Percentiles rank a stretch among this genome's conserved stretches.
Evolutionary conservation across 1,140 invertebrate genomes (phyloP).

Genomic region (Pinna nobilis): DNA sequence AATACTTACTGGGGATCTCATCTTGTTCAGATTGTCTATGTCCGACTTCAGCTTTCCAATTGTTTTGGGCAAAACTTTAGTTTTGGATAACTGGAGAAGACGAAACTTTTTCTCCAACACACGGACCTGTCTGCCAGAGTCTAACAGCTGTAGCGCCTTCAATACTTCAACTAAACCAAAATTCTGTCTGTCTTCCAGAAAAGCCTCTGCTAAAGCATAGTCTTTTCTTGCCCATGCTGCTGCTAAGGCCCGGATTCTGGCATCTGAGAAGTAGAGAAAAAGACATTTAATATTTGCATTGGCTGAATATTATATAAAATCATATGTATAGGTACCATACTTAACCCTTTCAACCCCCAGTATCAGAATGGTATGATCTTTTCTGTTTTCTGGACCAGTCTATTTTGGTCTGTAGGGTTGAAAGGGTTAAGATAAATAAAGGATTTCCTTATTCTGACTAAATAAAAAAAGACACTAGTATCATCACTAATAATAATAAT

Average conservation of each 20-base stretch:
- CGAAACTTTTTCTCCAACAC: slow-evolving; percentile 69
- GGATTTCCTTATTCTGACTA: too few species aligned
- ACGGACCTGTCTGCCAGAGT: slow-evolving; percentile 60
- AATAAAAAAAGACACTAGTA: too few species aligned
- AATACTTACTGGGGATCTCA: slow-evolving; percentile 63
- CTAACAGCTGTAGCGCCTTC: slow-evolving; percentile 68
- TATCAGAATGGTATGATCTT: too few species aligned
- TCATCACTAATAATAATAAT: too few species aligned
- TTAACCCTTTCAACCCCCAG: too few species aligned
- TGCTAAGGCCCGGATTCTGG: slow-evolving; percentile 64
- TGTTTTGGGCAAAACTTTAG: slow-evolving; percentile 61
- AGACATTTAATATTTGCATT: background rate
- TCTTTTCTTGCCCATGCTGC: slow-evolving; percentile 71
- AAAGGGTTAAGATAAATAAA: too few species aligned
- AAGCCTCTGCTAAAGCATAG: slow-evolving; percentile 58
- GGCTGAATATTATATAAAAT: too few species aligned
- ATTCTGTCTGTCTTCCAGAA: slow-evolving; percentile 57
- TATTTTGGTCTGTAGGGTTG: too few species aligned
- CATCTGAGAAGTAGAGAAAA: slow-evolving; percentile 56
- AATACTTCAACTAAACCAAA: slow-evolving; percentile 71
- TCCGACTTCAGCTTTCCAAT: slow-evolving; percentile 68
- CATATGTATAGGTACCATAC: too few species aligned
- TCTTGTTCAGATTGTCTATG: slow-evolving; percentile 67
- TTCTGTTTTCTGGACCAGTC: too few species aligned
- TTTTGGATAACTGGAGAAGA: slow-evolving; percentile 57